Conservation (phyloP, 2,797 vertebrate species). For the Chaetodon trifasciatus region DNA sequence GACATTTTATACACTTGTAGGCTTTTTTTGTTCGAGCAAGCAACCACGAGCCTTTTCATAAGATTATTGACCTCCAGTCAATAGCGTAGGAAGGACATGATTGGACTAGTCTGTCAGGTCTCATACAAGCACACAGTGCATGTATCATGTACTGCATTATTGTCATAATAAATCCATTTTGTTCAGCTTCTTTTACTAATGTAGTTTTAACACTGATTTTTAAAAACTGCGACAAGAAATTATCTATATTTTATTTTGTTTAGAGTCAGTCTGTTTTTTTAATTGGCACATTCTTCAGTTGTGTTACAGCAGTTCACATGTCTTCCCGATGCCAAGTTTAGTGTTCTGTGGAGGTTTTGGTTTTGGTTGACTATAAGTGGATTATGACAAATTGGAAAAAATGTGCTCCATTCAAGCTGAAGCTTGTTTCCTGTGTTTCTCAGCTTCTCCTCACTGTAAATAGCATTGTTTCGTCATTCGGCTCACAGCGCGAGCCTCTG, state of each 20-base stretch:
- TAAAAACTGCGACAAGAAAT: not conserved
- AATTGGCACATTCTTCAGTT: conserved; percentile 6
- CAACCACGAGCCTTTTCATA: not conserved
- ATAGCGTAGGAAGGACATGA: not conserved
- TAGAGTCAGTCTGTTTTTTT: not conserved
- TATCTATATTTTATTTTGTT: not conserved
- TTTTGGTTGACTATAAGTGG: conserved; percentile 30
- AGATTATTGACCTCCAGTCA: not conserved
- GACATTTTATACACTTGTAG: not conserved
- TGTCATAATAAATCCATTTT: not conserved
- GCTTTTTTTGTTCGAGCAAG: not conserved
- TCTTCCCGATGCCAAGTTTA: not conserved
- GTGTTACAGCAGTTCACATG: not conserved
- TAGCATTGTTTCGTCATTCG: conserved; percentile 44
- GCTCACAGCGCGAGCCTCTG: conserved; percentile 46
- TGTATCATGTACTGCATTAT: not conserved
- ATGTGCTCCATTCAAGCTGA: conserved; percentile 33
- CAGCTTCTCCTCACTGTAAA: conserved; percentile 21
- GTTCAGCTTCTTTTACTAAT: not conserved
- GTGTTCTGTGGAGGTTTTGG: conserved; percentile 13
- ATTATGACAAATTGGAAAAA: conserved; percentile 35
- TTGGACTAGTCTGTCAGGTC: not conserved
- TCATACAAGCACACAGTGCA: not conserved
- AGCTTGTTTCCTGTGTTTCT: conserved; percentile 23
- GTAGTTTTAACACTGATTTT: not conserved